Base-by-base conservation (phyloP, 2,113 vertebrate genomes). In the Ornithorhynchus anatinus region DNA sequence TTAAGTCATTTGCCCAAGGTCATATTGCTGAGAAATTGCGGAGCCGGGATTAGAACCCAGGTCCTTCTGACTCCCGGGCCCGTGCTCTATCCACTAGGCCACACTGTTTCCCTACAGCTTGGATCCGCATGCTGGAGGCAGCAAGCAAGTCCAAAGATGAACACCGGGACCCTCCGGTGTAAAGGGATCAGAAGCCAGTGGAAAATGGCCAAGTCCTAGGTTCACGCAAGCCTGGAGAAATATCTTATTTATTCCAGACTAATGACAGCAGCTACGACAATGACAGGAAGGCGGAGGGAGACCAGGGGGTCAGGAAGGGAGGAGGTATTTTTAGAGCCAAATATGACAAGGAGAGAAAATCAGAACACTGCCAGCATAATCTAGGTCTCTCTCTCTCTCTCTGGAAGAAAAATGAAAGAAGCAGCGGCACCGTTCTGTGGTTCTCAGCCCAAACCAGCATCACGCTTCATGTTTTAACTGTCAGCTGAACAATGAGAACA, bases 401-500 rank as follows among this genome's bases (percentile, higher is more conserved):
- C n/a, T n/a, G n/a, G n/a, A 52, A 75, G 78, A 23, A 73, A 44
- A 70, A 86, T 53, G 35, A 85, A 77, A 74, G 77, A 74, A 65
- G 81, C 50, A 65, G 17, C 68, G 29, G 47, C 14, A 13, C n/a
- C n/a, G n/a, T n/a, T n/a, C 63, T 81, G 29, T 56, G 63, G 61
- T 80, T n/a, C n/a, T 69, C 53, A 82, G 59, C 77, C 82, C 78
- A 65, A 68, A 23, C 32, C 31, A 61, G 37, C 62, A 36, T 72
- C 77, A 81, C 47, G 66, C 62, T 36, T 72, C 77, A 81, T 44
- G 66, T 75, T 84, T 84, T 69, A 73, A 66, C 80, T 80, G 83
- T 84, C 78, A 78, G 69, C 77, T 69, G 54, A 75, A 70, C 39
- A 44, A 59, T 27, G 36, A 44, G 40, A 54, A 29, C 23, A 36